Evolutionary conservation across 2,113 vertebrate species (phyloP).

Genomic region (Lampris incognitus): DNA sequence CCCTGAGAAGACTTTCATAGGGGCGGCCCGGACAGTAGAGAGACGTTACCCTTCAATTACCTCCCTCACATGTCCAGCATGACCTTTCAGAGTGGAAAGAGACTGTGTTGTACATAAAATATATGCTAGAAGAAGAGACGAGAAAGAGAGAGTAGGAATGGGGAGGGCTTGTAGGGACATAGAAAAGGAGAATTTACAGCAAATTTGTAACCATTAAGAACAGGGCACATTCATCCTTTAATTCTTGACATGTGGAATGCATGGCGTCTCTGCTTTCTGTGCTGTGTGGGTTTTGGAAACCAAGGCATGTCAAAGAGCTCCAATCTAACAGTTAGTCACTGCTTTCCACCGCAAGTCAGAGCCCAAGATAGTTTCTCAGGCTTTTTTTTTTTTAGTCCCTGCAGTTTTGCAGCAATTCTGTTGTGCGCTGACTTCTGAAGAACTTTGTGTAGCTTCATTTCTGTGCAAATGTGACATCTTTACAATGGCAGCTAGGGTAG

Average conservation of each 20-base stretch:
- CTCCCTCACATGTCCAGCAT: not conserved
- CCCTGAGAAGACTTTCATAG: not conserved
- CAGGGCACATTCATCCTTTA: conserved; percentile 79
- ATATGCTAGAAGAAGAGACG: conserved; percentile 30
- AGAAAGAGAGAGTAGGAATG: conserved; percentile 30
- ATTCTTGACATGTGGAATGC: conserved; percentile 81
- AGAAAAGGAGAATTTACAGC: conserved; percentile 66
- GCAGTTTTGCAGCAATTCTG: conserved; percentile 12
- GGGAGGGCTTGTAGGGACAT: conserved; percentile 42
- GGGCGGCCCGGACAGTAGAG: conserved; percentile 11
- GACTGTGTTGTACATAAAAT: conserved; percentile 26
- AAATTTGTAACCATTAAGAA: conserved; percentile 75
- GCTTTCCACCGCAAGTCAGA: conserved; percentile 20
- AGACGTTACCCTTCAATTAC: conserved; percentile 8
- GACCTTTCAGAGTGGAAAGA: conserved; percentile 17
- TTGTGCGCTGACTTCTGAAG: not conserved
- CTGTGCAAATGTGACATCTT: not conserved
- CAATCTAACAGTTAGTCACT: conserved; percentile 47
- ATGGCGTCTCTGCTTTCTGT: conserved; percentile 50
- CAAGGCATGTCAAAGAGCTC: conserved; percentile 53
- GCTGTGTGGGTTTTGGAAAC: conserved; percentile 54
- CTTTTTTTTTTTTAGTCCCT: conserved; percentile 10
- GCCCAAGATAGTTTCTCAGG: conserved; percentile 32
- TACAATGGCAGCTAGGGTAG: not conserved
- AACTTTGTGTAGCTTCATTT: not conserved